These are phyloP conservation scores for Stigmatopora nigra DNA, from an alignment of 2,113 vertebrate species.

Conservation along the genomic window DNA sequence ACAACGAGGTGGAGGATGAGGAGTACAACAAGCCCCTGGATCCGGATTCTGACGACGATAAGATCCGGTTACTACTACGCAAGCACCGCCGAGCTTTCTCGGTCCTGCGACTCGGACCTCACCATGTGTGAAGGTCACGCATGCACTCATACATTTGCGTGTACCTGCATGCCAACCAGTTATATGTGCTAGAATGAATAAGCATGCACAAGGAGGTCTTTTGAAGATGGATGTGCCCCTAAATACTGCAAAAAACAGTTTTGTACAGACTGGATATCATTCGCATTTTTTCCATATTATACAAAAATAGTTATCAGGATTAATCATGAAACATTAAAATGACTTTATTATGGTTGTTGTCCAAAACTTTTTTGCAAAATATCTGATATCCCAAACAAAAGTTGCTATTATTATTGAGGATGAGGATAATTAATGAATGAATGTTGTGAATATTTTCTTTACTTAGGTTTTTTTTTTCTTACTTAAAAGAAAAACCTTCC, in stretches of 20 bases:
- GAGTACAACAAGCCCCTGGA: slow-evolving; percentile 97
- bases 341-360: background rate
- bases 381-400: background rate
- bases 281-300: background rate
- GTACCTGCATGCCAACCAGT: background rate
- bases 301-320: too few species aligned
- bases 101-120: slow-evolving; percentile 80
- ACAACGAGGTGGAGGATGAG: slow-evolving; percentile 86
- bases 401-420: background rate
- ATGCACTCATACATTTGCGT: background rate
- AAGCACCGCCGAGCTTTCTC: slow-evolving; percentile 92
- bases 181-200: background rate
- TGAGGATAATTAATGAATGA: too few species aligned
- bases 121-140: slow-evolving; percentile 79
- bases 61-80: slow-evolving; percentile 89
- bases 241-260: background rate
- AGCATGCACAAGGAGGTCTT: background rate
- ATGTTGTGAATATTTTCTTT: background rate
- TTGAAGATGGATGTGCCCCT: background rate
- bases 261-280: background rate
- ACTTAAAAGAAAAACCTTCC: background rate
- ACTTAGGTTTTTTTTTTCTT: too few species aligned
- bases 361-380: background rate
- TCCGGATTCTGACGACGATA: slow-evolving; percentile 93
- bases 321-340: background rate